Evolutionary conservation across 2,113 vertebrate species (phyloP).

Genomic region (Rhineura floridana): DNA sequence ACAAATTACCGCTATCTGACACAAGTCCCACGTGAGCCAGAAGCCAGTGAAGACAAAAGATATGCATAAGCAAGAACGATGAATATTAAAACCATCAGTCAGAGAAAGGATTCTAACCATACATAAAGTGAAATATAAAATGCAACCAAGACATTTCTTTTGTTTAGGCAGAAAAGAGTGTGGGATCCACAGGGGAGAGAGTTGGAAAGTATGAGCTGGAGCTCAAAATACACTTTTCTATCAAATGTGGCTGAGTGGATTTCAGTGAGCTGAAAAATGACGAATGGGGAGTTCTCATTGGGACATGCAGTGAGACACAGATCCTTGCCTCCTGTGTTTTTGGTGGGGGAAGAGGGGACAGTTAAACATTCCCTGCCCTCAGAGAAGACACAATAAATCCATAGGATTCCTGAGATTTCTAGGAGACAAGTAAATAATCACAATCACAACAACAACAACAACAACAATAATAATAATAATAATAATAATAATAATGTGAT

Average conservation of each 20-base stretch:
- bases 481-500: not conserved
- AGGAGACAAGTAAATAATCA: too few relatives aligned
- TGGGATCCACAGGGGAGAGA: conserved; percentile 30
- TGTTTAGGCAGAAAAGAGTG: conserved; percentile 45
- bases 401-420: not conserved
- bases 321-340: not conserved
- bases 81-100: conserved; percentile 63
- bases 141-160: conserved; percentile 10
- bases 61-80: conserved; percentile 27
- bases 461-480: too few relatives aligned
- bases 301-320: conserved; percentile 29
- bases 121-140: conserved; percentile 50
- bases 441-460: too few relatives aligned
- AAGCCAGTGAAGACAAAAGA: conserved; percentile 53
- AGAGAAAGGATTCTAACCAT: conserved; percentile 26
- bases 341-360: not conserved
- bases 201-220: conserved; percentile 51
- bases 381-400: not conserved
- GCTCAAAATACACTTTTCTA: conserved; percentile 36
- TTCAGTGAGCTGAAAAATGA: conserved; percentile 51
- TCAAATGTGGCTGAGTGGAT: conserved; percentile 46
- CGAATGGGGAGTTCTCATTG: conserved; percentile 47
- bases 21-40: conserved; percentile 43
- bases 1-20: conserved; percentile 67
- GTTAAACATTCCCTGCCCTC: not conserved